These are phyloP conservation scores for Eulemur macaco DNA, from an alignment of 2,113 vertebrate genomes.

Conservation along the genomic window DNA sequence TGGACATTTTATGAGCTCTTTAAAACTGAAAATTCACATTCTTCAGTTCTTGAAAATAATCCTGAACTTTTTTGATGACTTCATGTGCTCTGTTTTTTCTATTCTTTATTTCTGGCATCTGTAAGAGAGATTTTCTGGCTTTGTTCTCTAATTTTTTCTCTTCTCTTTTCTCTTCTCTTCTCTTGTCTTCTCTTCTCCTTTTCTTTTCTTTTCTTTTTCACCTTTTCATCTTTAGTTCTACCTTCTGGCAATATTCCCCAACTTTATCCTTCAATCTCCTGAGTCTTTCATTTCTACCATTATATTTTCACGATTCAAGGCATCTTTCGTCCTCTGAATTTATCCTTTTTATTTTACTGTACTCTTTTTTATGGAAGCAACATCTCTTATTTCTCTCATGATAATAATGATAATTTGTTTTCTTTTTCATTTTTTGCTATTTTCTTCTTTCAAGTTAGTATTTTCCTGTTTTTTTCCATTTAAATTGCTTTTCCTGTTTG, in stretches of 20 bases:
- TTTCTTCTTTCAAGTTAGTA: background rate
- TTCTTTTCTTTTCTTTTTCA: background rate
- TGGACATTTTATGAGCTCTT: background rate
- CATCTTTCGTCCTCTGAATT: background rate
- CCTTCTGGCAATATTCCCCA: background rate
- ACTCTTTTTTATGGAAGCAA: background rate
- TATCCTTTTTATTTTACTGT: background rate
- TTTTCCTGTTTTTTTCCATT: background rate
- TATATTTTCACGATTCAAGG: background rate
- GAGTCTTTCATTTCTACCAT: background rate
- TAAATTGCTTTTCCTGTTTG: background rate
- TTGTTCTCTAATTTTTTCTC: background rate
- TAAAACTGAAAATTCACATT: conserved; percentile 28
- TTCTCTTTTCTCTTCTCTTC: no score
- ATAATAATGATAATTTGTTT: background rate
- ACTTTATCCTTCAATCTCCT: background rate
- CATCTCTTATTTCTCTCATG: background rate
- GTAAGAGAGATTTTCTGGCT: background rate
- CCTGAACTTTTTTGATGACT: background rate
- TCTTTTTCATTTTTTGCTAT: background rate
- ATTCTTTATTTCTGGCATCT: background rate
- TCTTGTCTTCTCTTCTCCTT: no score
- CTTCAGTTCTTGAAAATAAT: background rate
- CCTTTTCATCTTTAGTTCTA: background rate
- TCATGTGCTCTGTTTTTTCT: background rate